Base-by-base conservation (phyloP, 2,888 invertebrate genomes). In the Andrena fulva region DNA sequence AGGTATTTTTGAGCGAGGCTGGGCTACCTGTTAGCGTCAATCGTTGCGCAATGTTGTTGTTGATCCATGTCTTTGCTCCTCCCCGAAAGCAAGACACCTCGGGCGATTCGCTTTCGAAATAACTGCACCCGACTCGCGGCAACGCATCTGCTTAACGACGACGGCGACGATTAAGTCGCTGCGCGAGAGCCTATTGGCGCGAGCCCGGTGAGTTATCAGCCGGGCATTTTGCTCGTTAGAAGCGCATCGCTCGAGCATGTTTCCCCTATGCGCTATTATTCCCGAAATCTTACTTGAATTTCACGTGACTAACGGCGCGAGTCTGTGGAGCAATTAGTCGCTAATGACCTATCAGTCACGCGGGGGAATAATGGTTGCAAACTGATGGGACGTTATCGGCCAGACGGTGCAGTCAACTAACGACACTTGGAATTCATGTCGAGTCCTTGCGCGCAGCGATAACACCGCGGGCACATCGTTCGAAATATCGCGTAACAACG, bases 401-500 rank as follows among this genome's bases (percentile, higher is more conserved):
- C 42, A 12, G 78, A 81, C 77, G 31, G 50, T 66, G 50, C 48
- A 86, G 77, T 82, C 82, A 73, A 67, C 62, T 76, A 81, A 80
- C 79, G 82, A 82, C 71, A 71, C 67, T 33, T 33, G 71, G 62
- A 80, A 85, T 78, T 82, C 66, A 54, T 75, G 72, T 42, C 79
- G 80, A 84, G 85, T 85, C 84, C 87, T 85, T 89, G 77, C 77
- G 52, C 68, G 73, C 4, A 1, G 42, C 54, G 89, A 88, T 89
- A 88, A 82, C 69, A 60, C 67, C 68, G 76, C 69, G 63, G 78
- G 54, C 87, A 1, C 42, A 1, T 5, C 42, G 42, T 16, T 42
- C 42, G 60, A 85, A 88, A 88, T 87, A 86, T 87, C 87, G 78
- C 71, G 42, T 79, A 88, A 87, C 78, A 52, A 63, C 62, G 82